phyloP scores from a whole-genome alignment of 2,797 vertebrate species.

The Clarias pachynema region DNA sequence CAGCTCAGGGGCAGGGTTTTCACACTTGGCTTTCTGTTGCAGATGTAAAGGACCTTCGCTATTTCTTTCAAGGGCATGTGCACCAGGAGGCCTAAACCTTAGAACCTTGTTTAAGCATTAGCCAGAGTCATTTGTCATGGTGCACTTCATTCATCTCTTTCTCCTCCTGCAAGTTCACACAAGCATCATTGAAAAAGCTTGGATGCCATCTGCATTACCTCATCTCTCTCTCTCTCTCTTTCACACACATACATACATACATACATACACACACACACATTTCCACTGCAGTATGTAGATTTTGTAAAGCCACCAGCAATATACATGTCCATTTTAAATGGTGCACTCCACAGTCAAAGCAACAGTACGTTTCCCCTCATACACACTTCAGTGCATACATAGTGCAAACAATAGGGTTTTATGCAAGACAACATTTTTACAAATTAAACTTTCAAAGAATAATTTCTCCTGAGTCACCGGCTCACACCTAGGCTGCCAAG shows the following conservation, averaged over 20 bases:
- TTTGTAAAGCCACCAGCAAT: background rate
- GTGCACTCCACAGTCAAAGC: background rate
- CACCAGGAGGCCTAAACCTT: background rate
- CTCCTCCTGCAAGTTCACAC: constrained; percentile 19
- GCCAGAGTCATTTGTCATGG: constrained; percentile 14
- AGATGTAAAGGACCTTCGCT: constrained; percentile 13
- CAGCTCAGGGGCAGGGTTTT: background rate
- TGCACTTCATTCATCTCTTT: constrained; percentile 13
- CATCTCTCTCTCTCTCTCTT: constrained; percentile 9
- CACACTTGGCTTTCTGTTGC: constrained; percentile 5
- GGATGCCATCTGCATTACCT: constrained; percentile 20
- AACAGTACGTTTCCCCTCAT: background rate
- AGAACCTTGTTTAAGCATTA: background rate
- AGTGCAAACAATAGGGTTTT: background rate
- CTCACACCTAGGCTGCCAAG: background rate
- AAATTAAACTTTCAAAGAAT: background rate
- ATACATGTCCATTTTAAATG: background rate
- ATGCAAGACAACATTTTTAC: background rate
- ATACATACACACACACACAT: background rate
- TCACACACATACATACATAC: background rate
- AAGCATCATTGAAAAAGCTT: constrained; percentile 1
- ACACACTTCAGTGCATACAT: background rate
- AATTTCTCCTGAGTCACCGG: background rate
- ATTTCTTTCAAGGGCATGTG: constrained; percentile 24
- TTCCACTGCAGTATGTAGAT: background rate